Base-by-base conservation (phyloP, 2,888 invertebrate genomes). In the Chorisops tibialis region DNA sequence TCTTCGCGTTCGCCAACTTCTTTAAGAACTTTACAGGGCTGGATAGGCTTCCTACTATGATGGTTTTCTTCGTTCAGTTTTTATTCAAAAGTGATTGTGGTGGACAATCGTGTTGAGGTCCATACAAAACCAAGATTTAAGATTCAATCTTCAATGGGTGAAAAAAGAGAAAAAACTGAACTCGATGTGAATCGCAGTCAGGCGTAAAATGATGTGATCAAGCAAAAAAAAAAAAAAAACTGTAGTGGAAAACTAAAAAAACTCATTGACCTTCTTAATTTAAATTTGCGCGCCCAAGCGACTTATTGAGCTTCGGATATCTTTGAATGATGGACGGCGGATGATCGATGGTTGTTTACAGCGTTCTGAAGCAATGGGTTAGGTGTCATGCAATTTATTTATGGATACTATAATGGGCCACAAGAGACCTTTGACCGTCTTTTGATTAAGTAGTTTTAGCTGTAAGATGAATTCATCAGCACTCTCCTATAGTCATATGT, bases 371-470 rank as follows among this genome's bases (percentile, higher is more conserved):
- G 41, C 41, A 2, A 6, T 2, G n/a, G 16, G 1, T n/a, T 14
- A 2, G 47, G 12, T 18, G 47, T 7, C 12, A 19, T 7, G 12
- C 47, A 18, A 30, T 30, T 30, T 30, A 30, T 30, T 30, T 30
- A 30, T 30, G 30, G 3, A 30, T 30, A 2, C 2, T 30, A 7
- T 30, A 30, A 30, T 30, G 3, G 30, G 30, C 30, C 30, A 2
- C 1, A 43, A 14, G 30, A 18, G 43, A 56, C 56, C 56, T 56
- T 18, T 56, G 56, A 56, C 56, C 56, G 56, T 39, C 22, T 45
- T 45, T 24, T 56, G 56, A 56, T 56, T 56, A 56, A 56, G 56
- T 12, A 56, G 56, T 43, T 56, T 22, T 24, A 18, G 18, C n/a
- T 47, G 19, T 47, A n/a, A 7, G n/a, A 22, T 9, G 43, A 16